Percentiles rank a stretch among this genome's conserved stretches.
These are phyloP conservation scores for Lithobates sylvaticus DNA, from an alignment of 2,797 vertebrate species.

Conservation along the genomic window DNA sequence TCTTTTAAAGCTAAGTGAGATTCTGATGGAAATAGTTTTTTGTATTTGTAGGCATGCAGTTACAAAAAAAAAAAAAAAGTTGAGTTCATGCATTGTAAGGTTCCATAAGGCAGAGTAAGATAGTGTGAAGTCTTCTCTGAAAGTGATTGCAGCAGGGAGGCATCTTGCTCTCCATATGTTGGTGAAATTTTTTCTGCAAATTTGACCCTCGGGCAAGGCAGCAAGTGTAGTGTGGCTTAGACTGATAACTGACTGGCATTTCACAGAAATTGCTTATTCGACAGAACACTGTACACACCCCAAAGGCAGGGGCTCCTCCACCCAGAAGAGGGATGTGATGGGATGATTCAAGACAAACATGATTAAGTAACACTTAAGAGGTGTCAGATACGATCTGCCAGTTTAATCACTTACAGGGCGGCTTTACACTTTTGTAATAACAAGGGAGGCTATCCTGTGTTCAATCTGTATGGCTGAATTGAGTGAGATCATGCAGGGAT, in stretches of 20 bases:
- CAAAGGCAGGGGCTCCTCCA: conserved; percentile 42
- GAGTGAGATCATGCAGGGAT: neutral
- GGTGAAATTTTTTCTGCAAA: conserved; percentile 41
- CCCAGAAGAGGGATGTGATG: conserved; percentile 29
- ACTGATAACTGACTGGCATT: conserved; percentile 59
- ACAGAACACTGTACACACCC: conserved; percentile 58
- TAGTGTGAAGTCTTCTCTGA: conserved; percentile 10
- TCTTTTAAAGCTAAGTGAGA: neutral
- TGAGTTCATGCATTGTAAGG: neutral
- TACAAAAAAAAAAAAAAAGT: neutral
- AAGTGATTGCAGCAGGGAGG: conserved; percentile 43
- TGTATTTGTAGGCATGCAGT: neutral
- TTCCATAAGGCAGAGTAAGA: conserved; percentile 6
- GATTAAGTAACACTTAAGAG: neutral
- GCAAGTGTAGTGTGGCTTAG: conserved; percentile 41
- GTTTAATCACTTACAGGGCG: neutral
- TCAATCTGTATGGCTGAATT: neutral
- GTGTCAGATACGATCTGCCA: conserved; percentile 3
- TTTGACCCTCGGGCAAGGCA: conserved; percentile 43
- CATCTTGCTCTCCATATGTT: conserved; percentile 39
- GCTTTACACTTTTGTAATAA: neutral
- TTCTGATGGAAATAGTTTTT: neutral
- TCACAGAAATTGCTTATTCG: conserved; percentile 59
- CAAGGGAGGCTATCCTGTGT: neutral
- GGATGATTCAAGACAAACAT: conserved; percentile 20